phyloP scores from a whole-genome alignment of 2,797 vertebrate genomes.

The Mus caroli region DNA sequence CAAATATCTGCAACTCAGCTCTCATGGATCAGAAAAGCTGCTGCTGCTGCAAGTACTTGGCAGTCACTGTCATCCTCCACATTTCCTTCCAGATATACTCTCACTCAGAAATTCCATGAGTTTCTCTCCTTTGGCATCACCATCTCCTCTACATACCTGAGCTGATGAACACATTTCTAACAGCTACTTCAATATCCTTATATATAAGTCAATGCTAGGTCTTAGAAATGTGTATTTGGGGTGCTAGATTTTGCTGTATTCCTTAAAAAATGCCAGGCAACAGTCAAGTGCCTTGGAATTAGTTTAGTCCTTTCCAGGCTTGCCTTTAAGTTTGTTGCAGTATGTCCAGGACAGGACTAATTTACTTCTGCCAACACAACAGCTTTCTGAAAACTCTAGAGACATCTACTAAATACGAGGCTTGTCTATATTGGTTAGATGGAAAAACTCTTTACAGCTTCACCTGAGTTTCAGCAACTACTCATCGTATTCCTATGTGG shows the following conservation, averaged over 20 bases:
- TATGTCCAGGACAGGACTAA: not conserved
- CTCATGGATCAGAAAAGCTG: not conserved
- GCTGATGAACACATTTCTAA: not conserved
- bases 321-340: slow-evolving; percentile 40
- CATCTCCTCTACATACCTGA: slow-evolving; percentile 12
- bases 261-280: slow-evolving; percentile 55
- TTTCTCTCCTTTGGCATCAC: not conserved
- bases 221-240: not conserved
- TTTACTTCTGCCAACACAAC: not conserved
- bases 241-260: slow-evolving; percentile 51
- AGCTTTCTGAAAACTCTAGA: slow-evolving; percentile 22
- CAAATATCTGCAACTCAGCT: not conserved
- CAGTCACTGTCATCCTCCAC: not conserved
- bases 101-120: slow-evolving; percentile 13
- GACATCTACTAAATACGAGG: not conserved
- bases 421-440: not conserved
- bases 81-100: slow-evolving; percentile 41
- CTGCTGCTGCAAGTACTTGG: not conserved
- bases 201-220: slow-evolving; percentile 45
- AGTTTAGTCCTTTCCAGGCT: not conserved
- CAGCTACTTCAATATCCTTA: slow-evolving; percentile 24
- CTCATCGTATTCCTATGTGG: not conserved
- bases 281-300: slow-evolving; percentile 18
- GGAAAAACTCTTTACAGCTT: slow-evolving; percentile 3
- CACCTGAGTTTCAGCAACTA: not conserved